phyloP scores from a whole-genome alignment of 2,888 invertebrate species.

The Caenorhabditis uteleia region DNA sequence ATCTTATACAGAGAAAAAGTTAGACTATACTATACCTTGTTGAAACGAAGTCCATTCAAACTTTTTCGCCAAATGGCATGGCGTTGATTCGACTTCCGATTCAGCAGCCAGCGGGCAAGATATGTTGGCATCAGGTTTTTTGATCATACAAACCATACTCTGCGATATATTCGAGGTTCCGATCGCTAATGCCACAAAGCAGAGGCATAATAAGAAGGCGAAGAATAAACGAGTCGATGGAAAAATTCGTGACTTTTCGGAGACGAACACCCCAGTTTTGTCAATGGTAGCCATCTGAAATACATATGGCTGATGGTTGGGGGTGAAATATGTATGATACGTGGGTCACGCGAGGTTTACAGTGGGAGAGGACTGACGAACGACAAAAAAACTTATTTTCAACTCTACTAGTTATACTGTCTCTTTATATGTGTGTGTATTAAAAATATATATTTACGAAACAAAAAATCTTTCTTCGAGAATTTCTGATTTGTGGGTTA shows the following conservation, averaged over 20 bases:
- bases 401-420: too few species aligned
- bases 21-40: conserved; percentile 45
- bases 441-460: too few species aligned
- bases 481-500: too few species aligned
- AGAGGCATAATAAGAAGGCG: conserved; percentile 58
- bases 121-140: conserved; percentile 31
- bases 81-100: conserved; percentile 45
- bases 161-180: conserved; percentile 50
- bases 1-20: not conserved
- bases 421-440: not conserved
- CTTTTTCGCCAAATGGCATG: conserved; percentile 51
- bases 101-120: conserved; percentile 13
- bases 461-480: too few species aligned
- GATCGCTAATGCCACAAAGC: conserved; percentile 60
- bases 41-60: conserved; percentile 59
- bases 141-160: conserved; percentile 64
- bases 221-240: conserved; percentile 57
- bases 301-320: too few species aligned
- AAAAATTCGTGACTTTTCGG: conserved; percentile 48
- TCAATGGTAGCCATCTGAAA: conserved; percentile 29
- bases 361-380: too few species aligned
- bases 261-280: conserved; percentile 41
- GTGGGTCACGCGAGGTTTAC: too few species aligned
- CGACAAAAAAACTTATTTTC: too few species aligned
- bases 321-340: too few species aligned